Evolutionary conservation across 2,797 vertebrate species (phyloP).

Genomic region (Enteromius anoplus): DNA sequence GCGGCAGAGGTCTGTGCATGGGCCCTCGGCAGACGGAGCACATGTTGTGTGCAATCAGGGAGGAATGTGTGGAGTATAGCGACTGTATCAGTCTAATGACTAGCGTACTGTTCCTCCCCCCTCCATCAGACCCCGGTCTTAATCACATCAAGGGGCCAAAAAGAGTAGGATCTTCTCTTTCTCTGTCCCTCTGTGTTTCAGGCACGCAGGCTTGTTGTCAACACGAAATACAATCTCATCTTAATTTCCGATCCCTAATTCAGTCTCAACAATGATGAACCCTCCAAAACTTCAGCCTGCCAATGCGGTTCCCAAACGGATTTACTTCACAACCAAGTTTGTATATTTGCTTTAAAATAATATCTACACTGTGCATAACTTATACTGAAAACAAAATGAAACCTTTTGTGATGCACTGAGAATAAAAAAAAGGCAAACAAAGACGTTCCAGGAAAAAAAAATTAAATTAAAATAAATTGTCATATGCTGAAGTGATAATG

Average conservation of each 20-base stretch:
- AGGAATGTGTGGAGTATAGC: slow-evolving; percentile 61
- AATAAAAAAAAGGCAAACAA: not conserved
- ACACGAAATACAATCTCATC: not conserved
- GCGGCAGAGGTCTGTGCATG: slow-evolving; percentile 27
- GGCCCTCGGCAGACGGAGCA: slow-evolving; percentile 37
- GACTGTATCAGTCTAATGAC: slow-evolving; percentile 46
- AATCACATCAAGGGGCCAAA: slow-evolving; percentile 33
- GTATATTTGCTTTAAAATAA: not conserved
- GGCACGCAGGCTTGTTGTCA: not conserved
- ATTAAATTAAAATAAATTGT: not conserved
- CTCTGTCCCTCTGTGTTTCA: not conserved
- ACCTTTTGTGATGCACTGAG: not conserved
- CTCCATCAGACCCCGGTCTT: slow-evolving; percentile 26
- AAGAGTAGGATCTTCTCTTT: not conserved
- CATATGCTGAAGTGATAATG: no score
- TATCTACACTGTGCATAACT: not conserved
- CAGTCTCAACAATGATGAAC: not conserved
- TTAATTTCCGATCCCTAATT: slow-evolving; percentile 4
- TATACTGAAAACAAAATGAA: not conserved
- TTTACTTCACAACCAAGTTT: not conserved
- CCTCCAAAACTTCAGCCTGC: slow-evolving; percentile 1
- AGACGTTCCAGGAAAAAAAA: not conserved
- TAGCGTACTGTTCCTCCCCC: slow-evolving; percentile 21
- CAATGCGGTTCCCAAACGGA: not conserved
- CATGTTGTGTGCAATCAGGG: slow-evolving; percentile 56